These are phyloP conservation scores for Globodera ellingtonae DNA, from an alignment of 1,140 invertebrate species.

Conservation along the genomic window DNA sequence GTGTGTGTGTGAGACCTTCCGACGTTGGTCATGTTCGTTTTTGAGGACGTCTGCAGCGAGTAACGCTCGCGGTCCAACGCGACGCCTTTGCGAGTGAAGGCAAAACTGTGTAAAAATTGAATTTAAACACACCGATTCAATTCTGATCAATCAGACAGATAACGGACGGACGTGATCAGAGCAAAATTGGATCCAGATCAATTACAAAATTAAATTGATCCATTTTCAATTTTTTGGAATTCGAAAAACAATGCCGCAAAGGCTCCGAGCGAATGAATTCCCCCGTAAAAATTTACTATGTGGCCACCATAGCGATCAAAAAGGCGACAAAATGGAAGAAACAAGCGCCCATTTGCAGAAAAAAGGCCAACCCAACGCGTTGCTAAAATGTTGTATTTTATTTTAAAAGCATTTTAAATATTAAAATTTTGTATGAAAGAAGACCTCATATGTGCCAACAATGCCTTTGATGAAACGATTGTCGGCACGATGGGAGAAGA, in stretches of 20 bases:
- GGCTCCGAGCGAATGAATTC: too few species aligned
- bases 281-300: conserved; percentile 38
- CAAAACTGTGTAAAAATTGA: conserved; percentile 41
- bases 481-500: conserved; percentile 63
- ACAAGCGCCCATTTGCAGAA: conserved; percentile 63
- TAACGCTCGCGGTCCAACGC: conserved; percentile 55
- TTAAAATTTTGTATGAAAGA: background rate
- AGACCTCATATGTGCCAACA: conserved; percentile 64
- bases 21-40: conserved; percentile 64
- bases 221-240: too few species aligned
- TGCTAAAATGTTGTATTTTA: conserved; percentile 49
- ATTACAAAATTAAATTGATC: too few species aligned
- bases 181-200: too few species aligned
- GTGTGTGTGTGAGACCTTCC: conserved; percentile 45
- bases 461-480: conserved; percentile 65
- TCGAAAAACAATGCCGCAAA: too few species aligned
- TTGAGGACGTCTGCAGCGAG: conserved; percentile 54
- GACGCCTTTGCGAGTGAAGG: conserved; percentile 54
- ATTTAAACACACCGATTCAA: too few species aligned
- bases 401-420: background rate
- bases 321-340: conserved; percentile 63
- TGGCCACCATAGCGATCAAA: conserved; percentile 60
- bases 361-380: conserved; percentile 63
- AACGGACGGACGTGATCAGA: too few species aligned
- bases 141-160: too few species aligned